A percentile compares a stretch with the other conserved stretches of the same genome.
Conservation (phyloP, 53 echinoderm and acorn worm genomes). For the Temnopleurus reevesii region DNA sequence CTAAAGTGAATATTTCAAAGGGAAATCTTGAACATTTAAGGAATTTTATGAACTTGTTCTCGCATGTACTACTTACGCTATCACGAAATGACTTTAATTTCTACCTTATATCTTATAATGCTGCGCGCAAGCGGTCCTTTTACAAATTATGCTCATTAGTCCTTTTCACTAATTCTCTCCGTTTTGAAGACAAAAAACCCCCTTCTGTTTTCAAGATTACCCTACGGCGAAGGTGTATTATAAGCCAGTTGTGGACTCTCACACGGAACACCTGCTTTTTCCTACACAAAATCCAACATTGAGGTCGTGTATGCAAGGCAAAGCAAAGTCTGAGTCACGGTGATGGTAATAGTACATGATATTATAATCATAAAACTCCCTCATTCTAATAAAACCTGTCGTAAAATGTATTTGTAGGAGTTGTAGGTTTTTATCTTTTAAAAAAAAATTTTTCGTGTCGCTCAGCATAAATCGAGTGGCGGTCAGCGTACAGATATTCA, state of each 20-base stretch:
- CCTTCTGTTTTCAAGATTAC: conserved; percentile 4
- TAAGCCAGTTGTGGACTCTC: background rate
- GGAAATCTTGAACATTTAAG: no score
- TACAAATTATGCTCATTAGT: background rate
- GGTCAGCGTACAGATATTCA: background rate
- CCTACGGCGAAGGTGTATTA: background rate
- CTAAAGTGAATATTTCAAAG: no score
- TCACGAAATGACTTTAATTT: no score
- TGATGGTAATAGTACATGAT: background rate
- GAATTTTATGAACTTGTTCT: no score
- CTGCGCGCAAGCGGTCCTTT: no score
- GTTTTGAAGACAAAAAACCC: background rate
- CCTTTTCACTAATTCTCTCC: background rate
- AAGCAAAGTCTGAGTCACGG: conserved; percentile 25
- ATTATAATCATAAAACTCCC: background rate
- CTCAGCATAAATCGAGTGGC: background rate
- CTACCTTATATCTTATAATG: no score
- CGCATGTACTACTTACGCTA: no score
- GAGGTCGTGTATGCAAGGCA: background rate
- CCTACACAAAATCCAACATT: background rate
- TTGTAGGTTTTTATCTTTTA: no score
- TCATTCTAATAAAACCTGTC: background rate
- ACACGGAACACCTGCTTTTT: conserved; percentile 21
- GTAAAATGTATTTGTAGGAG: background rate
- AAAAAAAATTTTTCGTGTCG: no score